These are phyloP conservation scores for Eristalis arbustorum DNA, from an alignment of 2,888 invertebrate species.

Conservation along the genomic window DNA sequence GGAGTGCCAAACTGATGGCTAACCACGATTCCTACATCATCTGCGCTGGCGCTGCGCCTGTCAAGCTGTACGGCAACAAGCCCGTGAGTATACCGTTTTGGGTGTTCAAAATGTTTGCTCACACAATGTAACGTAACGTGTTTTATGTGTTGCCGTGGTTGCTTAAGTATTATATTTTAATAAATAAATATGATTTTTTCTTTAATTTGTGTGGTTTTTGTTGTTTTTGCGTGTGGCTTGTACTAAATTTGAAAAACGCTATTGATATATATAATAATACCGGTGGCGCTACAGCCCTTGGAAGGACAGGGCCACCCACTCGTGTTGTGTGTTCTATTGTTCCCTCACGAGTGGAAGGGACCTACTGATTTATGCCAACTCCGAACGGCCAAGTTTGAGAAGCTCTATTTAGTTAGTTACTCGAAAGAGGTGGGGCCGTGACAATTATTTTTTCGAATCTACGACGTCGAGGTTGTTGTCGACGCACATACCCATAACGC, in stretches of 20 bases:
- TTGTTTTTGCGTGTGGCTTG: neutral
- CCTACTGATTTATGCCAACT: no score
- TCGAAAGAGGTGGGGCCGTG: no score
- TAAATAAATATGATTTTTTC: constrained; percentile 10
- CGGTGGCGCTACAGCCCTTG: no score
- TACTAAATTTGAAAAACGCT: neutral
- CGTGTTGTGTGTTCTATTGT: no score
- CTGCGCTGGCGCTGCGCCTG: constrained; percentile 77
- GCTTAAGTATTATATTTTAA: constrained; percentile 4
- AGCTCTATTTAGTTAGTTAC: no score
- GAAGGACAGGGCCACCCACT: no score
- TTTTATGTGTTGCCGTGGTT: constrained; percentile 23
- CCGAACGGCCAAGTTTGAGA: no score
- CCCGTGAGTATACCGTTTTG: constrained; percentile 78
- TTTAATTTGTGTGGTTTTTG: constrained; percentile 26
- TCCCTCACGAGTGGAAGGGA: no score
- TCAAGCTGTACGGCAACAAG: constrained; percentile 77
- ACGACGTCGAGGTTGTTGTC: no score
- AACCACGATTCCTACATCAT: constrained; percentile 78
- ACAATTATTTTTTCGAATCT: no score
- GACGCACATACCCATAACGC: no score
- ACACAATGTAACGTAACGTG: neutral
- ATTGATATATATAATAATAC: no score
- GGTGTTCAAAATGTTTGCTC: constrained; percentile 59
- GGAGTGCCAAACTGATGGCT: constrained; percentile 66